A percentile compares a stretch with the other conserved stretches of the same genome.
Evolutionary conservation across 2,797 vertebrate species (phyloP).

Genomic region (Graptemys geographica): DNA sequence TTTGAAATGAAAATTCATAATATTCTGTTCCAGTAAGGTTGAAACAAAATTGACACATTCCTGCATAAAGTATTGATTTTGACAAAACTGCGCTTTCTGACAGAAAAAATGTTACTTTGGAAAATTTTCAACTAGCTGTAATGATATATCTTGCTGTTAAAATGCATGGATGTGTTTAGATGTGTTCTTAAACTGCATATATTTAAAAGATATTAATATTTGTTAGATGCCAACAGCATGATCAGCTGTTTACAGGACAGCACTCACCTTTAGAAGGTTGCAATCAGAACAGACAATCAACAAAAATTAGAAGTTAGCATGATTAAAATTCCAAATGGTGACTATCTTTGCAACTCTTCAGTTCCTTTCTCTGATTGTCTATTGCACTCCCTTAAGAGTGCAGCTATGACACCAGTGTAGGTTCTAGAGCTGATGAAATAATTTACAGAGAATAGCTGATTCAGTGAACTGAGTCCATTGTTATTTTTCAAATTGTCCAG

Average conservation of each 20-base stretch:
- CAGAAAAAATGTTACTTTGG: neutral
- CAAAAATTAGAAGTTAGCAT: neutral
- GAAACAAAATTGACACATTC: neutral
- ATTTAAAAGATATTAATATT: neutral
- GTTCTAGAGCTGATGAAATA: neutral
- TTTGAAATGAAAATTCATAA: neutral
- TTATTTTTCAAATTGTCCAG: rapidly evolving
- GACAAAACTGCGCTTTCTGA: neutral
- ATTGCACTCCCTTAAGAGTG: neutral
- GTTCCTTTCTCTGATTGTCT: neutral
- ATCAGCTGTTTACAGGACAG: neutral
- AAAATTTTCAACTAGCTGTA: neutral
- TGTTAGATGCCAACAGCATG: neutral
- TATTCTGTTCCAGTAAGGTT: neutral
- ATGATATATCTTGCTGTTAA: rapidly evolving
- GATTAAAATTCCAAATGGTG: neutral
- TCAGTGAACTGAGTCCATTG: neutral
- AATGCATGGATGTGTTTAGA: rapidly evolving
- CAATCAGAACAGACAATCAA: neutral
- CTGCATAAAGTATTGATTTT: neutral
- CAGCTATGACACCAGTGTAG: rapidly evolving
- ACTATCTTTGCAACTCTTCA: neutral
- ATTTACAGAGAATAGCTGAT: neutral
- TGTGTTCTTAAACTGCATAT: neutral
- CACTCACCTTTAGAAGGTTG: neutral